phyloP scores from a whole-genome alignment of 2,797 vertebrate genomes.

The Cottoperca gobio region DNA sequence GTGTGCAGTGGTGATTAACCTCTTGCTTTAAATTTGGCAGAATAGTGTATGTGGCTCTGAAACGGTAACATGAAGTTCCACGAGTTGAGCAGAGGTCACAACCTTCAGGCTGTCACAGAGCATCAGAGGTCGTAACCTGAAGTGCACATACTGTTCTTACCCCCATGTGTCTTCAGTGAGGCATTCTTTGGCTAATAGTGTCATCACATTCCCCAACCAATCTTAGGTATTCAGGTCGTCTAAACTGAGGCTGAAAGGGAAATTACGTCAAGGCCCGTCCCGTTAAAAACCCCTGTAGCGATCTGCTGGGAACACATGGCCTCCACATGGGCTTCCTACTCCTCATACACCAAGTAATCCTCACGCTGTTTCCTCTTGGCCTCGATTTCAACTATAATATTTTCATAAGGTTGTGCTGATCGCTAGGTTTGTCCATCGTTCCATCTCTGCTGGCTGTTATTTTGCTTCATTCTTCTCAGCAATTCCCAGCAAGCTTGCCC shows the following conservation, averaged over 20 bases:
- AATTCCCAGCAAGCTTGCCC: background rate
- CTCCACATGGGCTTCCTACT: conserved; percentile 46
- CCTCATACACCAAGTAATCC: conserved; percentile 25
- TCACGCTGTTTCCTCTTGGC: conserved; percentile 25
- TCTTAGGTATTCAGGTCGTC: background rate
- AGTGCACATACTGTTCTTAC: background rate
- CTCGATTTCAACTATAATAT: conserved; percentile 25
- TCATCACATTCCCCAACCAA: conserved; percentile 4
- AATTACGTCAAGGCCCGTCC: conserved; percentile 39
- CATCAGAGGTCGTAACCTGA: conserved; percentile 34
- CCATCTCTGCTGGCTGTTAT: conserved; percentile 6
- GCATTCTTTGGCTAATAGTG: conserved; percentile 10
- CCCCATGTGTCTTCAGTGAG: background rate
- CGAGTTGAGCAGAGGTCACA: conserved; percentile 9
- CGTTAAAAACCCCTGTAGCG: conserved; percentile 51
- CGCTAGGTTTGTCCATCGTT: background rate
- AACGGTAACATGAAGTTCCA: background rate
- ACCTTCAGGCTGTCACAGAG: conserved; percentile 1
- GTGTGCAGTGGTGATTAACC: background rate
- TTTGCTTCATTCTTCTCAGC: conserved; percentile 17
- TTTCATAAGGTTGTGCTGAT: conserved; percentile 25
- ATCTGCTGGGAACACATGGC: conserved; percentile 68
- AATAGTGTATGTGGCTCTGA: background rate
- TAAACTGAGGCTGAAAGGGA: conserved; percentile 31
- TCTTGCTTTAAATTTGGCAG: background rate